These are phyloP conservation scores for Phengaris alcon DNA, from an alignment of 2,888 invertebrate genomes.

Conservation along the genomic window DNA sequence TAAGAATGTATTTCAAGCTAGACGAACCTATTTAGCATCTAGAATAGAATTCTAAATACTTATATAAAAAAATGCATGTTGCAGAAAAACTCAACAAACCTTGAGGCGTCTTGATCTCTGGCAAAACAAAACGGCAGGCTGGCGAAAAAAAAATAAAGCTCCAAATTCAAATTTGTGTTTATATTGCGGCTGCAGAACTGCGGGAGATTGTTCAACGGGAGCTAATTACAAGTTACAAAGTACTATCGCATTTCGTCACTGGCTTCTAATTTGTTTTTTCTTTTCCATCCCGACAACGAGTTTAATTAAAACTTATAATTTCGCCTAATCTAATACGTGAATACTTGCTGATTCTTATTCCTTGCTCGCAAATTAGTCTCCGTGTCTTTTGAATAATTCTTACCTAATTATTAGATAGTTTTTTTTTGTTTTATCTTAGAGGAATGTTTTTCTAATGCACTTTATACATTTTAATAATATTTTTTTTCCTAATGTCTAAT, in stretches of 20 bases:
- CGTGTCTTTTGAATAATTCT: neutral
- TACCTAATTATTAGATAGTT: neutral
- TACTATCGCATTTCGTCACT: constrained; percentile 39
- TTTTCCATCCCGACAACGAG: constrained; percentile 32
- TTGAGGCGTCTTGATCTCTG: neutral
- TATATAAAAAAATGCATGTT: neutral
- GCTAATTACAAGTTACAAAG: constrained; percentile 55
- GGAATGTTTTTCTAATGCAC: neutral
- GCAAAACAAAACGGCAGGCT: neutral
- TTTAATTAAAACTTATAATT: constrained; percentile 35
- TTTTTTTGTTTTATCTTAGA: neutral
- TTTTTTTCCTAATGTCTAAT: neutral
- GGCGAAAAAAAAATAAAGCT: constrained; percentile 20
- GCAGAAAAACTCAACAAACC: neutral
- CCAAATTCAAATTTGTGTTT: constrained; percentile 29
- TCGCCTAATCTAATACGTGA: constrained; percentile 27
- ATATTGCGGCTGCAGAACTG: constrained; percentile 29
- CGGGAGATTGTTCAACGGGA: constrained; percentile 46
- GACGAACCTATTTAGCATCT: too few species aligned
- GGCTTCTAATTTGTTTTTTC: constrained; percentile 35
- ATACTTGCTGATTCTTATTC: constrained; percentile 25
- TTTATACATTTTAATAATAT: too few species aligned
- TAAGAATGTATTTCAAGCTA: too few species aligned
- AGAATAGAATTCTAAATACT: too few species aligned
- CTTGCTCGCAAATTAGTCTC: constrained; percentile 8